A percentile compares a stretch with the other conserved stretches of the same genome.
Conservation (phyloP, 2,888 invertebrate species). For the Acleris emargana region DNA sequence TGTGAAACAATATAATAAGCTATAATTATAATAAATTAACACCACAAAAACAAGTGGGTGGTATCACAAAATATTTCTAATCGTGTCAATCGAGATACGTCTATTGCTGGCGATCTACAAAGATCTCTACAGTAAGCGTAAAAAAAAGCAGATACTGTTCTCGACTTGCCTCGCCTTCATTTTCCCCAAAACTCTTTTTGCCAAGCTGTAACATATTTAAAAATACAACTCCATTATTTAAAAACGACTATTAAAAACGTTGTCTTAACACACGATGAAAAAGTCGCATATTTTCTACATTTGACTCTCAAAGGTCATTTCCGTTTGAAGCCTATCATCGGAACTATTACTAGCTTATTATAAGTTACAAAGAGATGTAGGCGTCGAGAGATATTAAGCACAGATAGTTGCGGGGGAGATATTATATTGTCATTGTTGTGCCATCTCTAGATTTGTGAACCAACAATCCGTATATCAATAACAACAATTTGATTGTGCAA, state of each 20-base stretch:
- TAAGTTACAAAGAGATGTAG: conserved; percentile 59
- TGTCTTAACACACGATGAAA: not conserved
- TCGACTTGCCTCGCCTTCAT: no score
- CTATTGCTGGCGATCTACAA: no score
- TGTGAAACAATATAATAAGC: no score
- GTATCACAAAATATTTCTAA: no score
- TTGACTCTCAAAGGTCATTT: conserved; percentile 20
- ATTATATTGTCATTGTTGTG: conserved; percentile 55
- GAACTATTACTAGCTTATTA: conserved; percentile 34
- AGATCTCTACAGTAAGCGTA: no score
- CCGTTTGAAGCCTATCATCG: conserved; percentile 21
- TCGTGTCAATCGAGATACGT: no score
- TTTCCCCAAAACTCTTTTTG: no score
- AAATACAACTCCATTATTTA: no score
- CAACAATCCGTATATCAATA: conserved; percentile 33
- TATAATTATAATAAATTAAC: no score
- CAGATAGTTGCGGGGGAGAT: conserved; percentile 62
- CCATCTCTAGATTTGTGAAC: conserved; percentile 54
- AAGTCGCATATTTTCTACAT: not conserved
- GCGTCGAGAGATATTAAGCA: conserved; percentile 66
- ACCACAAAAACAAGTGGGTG: no score
- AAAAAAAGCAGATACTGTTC: no score
- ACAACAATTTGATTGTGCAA: conserved; percentile 25
- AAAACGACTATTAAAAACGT: not conserved
- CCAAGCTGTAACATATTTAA: no score